Conservation (phyloP, 2,113 vertebrate species). For the Otus sunia region DNA sequence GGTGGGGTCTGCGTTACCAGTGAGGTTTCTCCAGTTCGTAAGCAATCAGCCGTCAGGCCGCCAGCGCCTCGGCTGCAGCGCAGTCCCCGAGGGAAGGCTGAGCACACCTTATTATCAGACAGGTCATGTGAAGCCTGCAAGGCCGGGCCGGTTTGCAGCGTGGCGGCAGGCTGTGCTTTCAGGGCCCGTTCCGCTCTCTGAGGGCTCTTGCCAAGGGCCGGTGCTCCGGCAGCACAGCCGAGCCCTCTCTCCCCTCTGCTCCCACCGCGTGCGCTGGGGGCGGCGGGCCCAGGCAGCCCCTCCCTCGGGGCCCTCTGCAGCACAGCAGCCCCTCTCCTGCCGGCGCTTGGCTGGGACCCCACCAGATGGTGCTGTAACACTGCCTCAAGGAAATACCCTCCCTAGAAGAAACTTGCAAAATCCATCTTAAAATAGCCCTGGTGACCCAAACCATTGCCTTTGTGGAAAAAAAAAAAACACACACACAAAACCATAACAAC, state of each 20-base stretch:
- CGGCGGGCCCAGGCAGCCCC: background rate
- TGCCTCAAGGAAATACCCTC: background rate
- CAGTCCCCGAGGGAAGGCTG: background rate
- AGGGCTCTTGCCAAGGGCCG: background rate
- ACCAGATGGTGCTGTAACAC: conserved; percentile 46
- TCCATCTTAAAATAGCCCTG: background rate
- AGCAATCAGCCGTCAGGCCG: background rate
- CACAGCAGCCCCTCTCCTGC: background rate
- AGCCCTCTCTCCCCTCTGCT: background rate
- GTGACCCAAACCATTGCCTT: background rate
- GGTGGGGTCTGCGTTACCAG: accelerated
- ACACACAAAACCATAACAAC: background rate
- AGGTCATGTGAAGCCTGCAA: accelerated
- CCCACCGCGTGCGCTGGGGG: background rate
- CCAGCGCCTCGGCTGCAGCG: accelerated
- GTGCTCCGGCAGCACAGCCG: accelerated
- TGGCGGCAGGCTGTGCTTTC: accelerated
- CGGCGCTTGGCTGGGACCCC: background rate
- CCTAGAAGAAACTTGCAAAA: background rate
- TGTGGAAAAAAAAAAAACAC: background rate
- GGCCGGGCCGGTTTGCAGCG: accelerated
- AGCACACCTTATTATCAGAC: accelerated
- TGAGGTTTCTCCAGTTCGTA: accelerated
- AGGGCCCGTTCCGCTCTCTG: accelerated
- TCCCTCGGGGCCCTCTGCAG: accelerated